phyloP scores from a whole-genome alignment of 1,140 invertebrate species.

The Dreissena polymorpha region DNA sequence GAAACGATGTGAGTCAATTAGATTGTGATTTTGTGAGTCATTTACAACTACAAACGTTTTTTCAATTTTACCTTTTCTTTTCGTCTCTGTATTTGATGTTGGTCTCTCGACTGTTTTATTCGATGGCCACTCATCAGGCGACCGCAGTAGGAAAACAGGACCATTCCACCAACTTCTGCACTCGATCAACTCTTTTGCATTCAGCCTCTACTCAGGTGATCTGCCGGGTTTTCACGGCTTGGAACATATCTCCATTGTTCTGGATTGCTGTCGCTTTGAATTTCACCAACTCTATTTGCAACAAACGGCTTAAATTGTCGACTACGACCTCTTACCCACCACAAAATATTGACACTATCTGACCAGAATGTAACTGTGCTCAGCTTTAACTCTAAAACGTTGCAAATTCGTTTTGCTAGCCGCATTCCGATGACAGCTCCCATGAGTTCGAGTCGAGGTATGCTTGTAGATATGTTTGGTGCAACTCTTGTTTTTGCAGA shows the following conservation, averaged over 20 bases:
- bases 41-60: background rate
- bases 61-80: conserved; percentile 15
- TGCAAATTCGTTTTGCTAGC: no score
- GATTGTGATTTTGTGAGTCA: background rate
- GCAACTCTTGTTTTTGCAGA: no score
- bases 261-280: no score
- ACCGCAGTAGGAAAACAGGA: background rate
- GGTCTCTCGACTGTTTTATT: background rate
- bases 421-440: no score
- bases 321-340: conserved; percentile 46
- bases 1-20: background rate
- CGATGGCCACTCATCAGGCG: conserved; percentile 1
- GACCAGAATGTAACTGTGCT: no score
- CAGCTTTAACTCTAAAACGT: no score
- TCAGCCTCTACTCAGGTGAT: conserved; percentile 28
- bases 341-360: conserved; percentile 53
- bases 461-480: no score
- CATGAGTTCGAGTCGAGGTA: no score
- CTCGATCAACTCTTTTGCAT: background rate
- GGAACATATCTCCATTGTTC: conserved; percentile 50
- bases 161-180: conserved; percentile 20
- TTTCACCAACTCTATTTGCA: no score
- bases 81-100: conserved; percentile 6
- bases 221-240: conserved; percentile 38
- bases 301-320: conserved; percentile 41